Evolutionary conservation across 2,113 vertebrate species (phyloP).

Genomic region (Petromus typicus): DNA sequence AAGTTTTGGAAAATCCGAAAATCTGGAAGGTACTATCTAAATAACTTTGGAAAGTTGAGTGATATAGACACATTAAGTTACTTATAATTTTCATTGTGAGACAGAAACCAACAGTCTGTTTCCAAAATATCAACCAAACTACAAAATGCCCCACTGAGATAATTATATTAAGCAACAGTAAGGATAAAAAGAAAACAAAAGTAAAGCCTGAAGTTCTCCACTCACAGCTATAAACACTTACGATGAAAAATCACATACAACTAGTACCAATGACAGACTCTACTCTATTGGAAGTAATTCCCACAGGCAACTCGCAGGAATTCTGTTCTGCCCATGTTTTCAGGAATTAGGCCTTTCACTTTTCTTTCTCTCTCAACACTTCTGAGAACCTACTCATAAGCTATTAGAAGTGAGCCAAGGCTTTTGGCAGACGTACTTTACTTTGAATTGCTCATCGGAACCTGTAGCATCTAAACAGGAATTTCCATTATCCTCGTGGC

Average conservation of each 20-base stretch:
- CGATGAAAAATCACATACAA: background rate
- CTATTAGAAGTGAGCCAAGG: constrained; percentile 80
- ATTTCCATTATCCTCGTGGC: background rate
- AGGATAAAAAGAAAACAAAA: constrained; percentile 37
- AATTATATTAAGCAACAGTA: constrained; percentile 39
- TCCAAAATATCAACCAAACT: constrained; percentile 55
- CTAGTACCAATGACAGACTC: constrained; percentile 4
- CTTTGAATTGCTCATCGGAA: constrained; percentile 80
- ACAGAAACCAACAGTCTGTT: constrained; percentile 15
- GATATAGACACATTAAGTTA: background rate
- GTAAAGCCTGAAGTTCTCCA: constrained; percentile 52
- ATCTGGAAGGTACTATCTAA: background rate
- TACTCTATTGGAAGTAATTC: background rate
- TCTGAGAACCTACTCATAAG: constrained; percentile 81
- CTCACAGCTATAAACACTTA: constrained; percentile 7
- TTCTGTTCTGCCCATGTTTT: constrained; percentile 72
- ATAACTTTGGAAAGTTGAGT: background rate
- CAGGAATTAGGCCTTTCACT: constrained; percentile 74
- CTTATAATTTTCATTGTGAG: constrained; percentile 7
- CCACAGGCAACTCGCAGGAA: constrained; percentile 55
- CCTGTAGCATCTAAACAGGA: constrained; percentile 37
- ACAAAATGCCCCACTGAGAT: constrained; percentile 39
- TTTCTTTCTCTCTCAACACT: constrained; percentile 72
- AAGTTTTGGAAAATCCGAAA: background rate
- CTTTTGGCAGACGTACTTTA: constrained; percentile 76